Base-by-base conservation (phyloP, 2,888 invertebrate genomes). In the Ophion ventricosus region DNA sequence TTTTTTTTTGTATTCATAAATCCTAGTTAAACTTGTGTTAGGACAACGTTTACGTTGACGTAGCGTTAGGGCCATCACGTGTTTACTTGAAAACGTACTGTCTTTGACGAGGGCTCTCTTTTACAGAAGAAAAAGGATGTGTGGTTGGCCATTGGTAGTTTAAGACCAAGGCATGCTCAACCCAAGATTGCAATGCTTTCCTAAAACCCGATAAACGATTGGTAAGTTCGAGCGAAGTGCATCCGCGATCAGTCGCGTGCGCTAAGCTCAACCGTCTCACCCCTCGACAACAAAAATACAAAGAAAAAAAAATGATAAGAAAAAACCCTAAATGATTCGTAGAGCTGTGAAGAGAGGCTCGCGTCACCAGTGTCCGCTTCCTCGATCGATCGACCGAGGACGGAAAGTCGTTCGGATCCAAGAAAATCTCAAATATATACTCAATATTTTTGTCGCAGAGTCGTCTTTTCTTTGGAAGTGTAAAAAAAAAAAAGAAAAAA, bases 51-150 rank as follows among this genome's bases (percentile, higher is more conserved):
- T n/a, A n/a, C n/a, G n/a, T n/a, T n/a, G 40, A 40, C 7, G 40
- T 49, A 88, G 84, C 78, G 75, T 89, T 91, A 91, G 91, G 91
- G 90, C 87, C 90, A 91, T 92, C 90, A 90, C 90, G 91, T 88
- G 90, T 90, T 91, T 90, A 89, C 87, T 90, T 91, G 88, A 91
- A 92, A 92, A 90, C 90, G 88, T 92, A 90, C 91, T 92, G 90
- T 92, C 92, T 92, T 92, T 92, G 92, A 92, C 91, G 92, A 92
- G 92, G 92, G 92, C 92, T 92, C 92, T 92, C 92, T 92, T 92
- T 92, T 92, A 88, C 92, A 92, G 92, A 92, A 92, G 92, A 92
- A 92, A 92, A 92, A 92, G 92, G 92, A 92, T 92, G 92, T 92
- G 91, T 92, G 92, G 92, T 92, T 92, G 92, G 92, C 92, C 92